These are phyloP conservation scores for Sminthurinus aureus DNA, from an alignment of 2,888 invertebrate genomes.

Conservation along the genomic window DNA sequence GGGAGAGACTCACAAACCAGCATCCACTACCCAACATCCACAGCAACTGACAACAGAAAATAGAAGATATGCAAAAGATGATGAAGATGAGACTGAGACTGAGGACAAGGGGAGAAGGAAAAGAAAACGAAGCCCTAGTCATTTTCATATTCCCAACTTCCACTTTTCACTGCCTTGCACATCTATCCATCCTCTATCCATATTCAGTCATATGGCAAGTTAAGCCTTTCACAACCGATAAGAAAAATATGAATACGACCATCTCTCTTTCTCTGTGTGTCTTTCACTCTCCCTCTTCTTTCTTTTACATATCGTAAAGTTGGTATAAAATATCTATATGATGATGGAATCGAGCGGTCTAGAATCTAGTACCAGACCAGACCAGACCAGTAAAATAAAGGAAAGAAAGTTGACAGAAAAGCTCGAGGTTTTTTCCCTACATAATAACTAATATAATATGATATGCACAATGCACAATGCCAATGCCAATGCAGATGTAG, in stretches of 20 bases:
- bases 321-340: background rate
- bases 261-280: background rate
- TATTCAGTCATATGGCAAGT: no score
- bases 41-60: constrained; percentile 24
- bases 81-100: constrained; percentile 8
- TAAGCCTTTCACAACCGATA: background rate
- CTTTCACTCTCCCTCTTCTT: background rate
- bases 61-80: constrained; percentile 30
- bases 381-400: background rate
- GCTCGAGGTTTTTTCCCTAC: no score
- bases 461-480: no score
- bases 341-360: constrained; percentile 1
- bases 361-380: background rate
- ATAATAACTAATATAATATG: no score
- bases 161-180: no score
- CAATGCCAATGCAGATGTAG: no score
- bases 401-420: constrained; percentile 26
- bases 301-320: background rate
- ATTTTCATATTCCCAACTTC: background rate
- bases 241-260: constrained; percentile 6
- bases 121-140: no score
- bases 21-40: background rate
- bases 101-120: no score
- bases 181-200: no score
- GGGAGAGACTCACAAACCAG: constrained; percentile 22